A percentile compares a stretch with the other conserved stretches of the same genome.
These are phyloP conservation scores for Hypomecis punctinalis DNA, from an alignment of 2,888 invertebrate genomes.

Conservation along the genomic window DNA sequence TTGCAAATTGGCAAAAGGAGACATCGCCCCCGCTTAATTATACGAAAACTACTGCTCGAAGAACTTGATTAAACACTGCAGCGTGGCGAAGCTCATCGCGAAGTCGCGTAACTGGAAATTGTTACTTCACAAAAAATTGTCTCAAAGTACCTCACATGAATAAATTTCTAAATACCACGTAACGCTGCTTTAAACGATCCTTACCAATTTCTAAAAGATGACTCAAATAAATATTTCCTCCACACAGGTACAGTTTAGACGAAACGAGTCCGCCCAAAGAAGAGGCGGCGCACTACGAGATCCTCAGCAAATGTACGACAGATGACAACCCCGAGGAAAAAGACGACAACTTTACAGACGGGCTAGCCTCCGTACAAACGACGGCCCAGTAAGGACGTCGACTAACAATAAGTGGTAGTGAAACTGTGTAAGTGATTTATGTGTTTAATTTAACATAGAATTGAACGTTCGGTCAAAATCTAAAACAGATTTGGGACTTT, in stretches of 20 bases:
- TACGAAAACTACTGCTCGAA: too few species aligned
- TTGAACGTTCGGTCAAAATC: neutral
- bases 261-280: conserved; percentile 86
- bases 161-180: too few species aligned
- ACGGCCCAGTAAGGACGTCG: neutral
- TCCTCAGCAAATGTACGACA: conserved; percentile 81
- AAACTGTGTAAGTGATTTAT: conserved; percentile 35
- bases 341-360: neutral
- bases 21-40: too few species aligned
- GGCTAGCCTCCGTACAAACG: conserved; percentile 7
- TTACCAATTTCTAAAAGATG: neutral
- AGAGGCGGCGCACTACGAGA: conserved; percentile 84
- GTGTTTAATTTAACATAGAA: conserved; percentile 23
- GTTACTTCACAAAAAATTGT: too few species aligned
- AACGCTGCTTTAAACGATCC: neutral
- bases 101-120: too few species aligned
- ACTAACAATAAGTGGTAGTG: conserved; percentile 13
- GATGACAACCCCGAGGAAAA: conserved; percentile 28
- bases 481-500: too few species aligned
- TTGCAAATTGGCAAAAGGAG: too few species aligned
- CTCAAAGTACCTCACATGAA: too few species aligned
- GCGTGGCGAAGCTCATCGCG: too few species aligned
- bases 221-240: neutral
- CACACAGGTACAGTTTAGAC: conserved; percentile 84
- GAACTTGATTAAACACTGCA: too few species aligned